Evolutionary conservation across 2,888 invertebrate genomes (phyloP).

Genomic region (Ormyrus thymus): DNA sequence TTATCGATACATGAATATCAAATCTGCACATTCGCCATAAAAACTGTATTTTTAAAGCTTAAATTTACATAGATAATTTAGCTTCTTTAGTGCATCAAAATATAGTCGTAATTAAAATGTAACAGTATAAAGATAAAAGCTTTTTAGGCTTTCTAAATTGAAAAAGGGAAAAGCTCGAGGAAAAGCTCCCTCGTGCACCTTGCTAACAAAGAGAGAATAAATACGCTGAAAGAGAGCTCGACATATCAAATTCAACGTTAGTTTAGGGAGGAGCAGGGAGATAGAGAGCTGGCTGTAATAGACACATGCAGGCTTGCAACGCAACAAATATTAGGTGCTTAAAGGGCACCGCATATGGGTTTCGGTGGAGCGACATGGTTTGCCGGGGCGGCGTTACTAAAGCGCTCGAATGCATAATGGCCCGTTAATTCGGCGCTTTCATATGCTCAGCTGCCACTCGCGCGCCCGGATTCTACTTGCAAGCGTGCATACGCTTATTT

Average conservation of each 20-base stretch:
- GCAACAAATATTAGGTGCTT: conserved; percentile 43
- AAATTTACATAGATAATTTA: no score
- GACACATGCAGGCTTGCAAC: background rate
- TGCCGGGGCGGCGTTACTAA: conserved; percentile 54
- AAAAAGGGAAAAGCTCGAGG: no score
- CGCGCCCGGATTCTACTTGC: conserved; percentile 57
- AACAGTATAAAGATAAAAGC: no score
- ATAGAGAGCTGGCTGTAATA: conserved; percentile 21
- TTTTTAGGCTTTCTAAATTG: no score
- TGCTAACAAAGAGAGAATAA: background rate
- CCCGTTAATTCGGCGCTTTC: conserved; percentile 68
- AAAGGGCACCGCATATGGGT: conserved; percentile 51
- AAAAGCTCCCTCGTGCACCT: background rate
- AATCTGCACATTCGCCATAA: no score
- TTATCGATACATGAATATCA: no score
- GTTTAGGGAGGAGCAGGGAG: conserved; percentile 35
- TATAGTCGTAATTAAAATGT: no score
- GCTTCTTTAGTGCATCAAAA: no score
- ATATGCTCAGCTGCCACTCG: conserved; percentile 69
- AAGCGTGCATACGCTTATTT: no score
- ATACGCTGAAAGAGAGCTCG: background rate
- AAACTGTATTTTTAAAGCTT: no score
- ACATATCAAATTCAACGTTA: conserved; percentile 43
- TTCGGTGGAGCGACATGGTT: conserved; percentile 25
- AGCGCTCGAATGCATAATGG: conserved; percentile 69